These are phyloP conservation scores for Austrolebias charrua DNA, from an alignment of 2,797 vertebrate species.

Conservation along the genomic window DNA sequence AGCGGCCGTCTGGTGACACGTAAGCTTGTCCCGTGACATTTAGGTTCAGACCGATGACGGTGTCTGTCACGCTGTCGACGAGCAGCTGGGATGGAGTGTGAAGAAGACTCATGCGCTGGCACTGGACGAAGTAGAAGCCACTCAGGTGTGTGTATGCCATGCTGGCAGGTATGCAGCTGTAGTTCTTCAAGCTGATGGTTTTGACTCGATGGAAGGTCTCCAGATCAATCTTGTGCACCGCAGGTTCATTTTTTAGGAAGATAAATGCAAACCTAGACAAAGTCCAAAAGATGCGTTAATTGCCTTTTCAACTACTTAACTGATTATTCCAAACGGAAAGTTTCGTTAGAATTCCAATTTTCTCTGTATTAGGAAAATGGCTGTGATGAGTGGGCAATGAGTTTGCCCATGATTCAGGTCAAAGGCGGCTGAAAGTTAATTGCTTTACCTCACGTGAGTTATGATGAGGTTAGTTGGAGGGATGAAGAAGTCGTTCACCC, in stretches of 20 bases:
- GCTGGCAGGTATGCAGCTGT: slow-evolving; percentile 83
- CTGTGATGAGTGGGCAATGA: slow-evolving; percentile 20
- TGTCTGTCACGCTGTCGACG: slow-evolving; percentile 90
- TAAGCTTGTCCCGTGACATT: slow-evolving; percentile 80
- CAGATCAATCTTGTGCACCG: slow-evolving; percentile 93
- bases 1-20: slow-evolving; percentile 87
- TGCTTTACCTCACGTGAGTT: slow-evolving; percentile 91
- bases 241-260: slow-evolving; percentile 84
- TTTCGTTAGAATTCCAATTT: slow-evolving; percentile 73
- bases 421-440: slow-evolving; percentile 7
- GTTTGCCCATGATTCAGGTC: slow-evolving; percentile 27
- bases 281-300: slow-evolving; percentile 72
- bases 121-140: slow-evolving; percentile 91
- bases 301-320: slow-evolving; percentile 40
- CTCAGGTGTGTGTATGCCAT: slow-evolving; percentile 95
- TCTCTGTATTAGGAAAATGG: slow-evolving; percentile 44
- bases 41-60: slow-evolving; percentile 83
- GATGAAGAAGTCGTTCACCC: slow-evolving; percentile 92
- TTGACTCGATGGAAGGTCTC: slow-evolving; percentile 89
- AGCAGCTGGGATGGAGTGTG: slow-evolving; percentile 79
- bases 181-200: slow-evolving; percentile 85
- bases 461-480: slow-evolving; percentile 96
- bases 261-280: slow-evolving; percentile 91
- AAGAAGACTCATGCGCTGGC: slow-evolving; percentile 58
- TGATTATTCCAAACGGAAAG: slow-evolving; percentile 52